These are phyloP conservation scores for Hydriomena furcata DNA, from an alignment of 2,888 invertebrate species.

Conservation along the genomic window DNA sequence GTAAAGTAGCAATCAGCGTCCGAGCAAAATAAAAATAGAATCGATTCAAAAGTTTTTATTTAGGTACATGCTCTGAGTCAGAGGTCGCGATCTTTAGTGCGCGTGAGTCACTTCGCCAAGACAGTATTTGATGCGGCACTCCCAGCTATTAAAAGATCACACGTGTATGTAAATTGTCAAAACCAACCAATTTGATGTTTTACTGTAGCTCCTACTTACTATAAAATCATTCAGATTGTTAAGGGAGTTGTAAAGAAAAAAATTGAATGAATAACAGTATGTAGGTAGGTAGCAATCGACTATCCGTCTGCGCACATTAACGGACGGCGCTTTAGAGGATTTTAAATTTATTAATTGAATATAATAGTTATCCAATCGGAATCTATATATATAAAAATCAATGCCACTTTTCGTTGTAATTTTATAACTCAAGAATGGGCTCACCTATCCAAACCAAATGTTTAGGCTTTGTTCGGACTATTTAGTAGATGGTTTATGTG, in stretches of 20 bases:
- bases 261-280: slow-evolving; percentile 1
- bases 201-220: slow-evolving; percentile 6
- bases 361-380: too few species aligned
- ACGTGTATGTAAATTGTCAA: slow-evolving; percentile 26
- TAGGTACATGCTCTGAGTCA: slow-evolving; percentile 23
- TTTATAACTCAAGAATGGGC: too few species aligned
- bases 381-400: too few species aligned
- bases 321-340: too few species aligned
- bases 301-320: too few species aligned
- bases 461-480: too few species aligned
- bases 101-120: slow-evolving; percentile 26
- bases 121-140: slow-evolving; percentile 25
- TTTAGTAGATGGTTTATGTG: too few species aligned
- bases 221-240: neutral
- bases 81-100: slow-evolving; percentile 24
- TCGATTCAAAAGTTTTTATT: slow-evolving; percentile 19
- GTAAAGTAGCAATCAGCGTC: neutral
- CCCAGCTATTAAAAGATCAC: slow-evolving; percentile 24
- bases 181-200: slow-evolving; percentile 10
- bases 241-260: slow-evolving; percentile 1
- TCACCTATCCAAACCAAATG: too few species aligned
- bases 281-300: too few species aligned
- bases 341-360: too few species aligned
- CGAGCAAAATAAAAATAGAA: neutral
- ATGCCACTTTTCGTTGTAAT: too few species aligned